Conservation (phyloP, 2,888 invertebrate species). For the Drepanosiphum platanoidis region DNA sequence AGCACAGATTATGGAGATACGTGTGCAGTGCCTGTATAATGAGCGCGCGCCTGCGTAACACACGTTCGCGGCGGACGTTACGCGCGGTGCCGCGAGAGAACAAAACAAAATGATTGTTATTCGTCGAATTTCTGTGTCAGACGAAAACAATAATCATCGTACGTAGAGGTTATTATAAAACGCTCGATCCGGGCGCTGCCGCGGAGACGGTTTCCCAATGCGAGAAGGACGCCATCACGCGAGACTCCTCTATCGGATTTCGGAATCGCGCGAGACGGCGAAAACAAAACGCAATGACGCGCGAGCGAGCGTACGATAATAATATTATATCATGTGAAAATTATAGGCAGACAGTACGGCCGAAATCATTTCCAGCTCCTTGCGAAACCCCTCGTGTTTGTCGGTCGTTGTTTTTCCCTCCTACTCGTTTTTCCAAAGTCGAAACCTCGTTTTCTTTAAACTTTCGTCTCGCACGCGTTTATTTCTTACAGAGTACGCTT, state of each 20-base stretch:
- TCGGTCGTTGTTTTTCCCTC: background rate
- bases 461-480: background rate
- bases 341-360: background rate
- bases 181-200: too few species aligned
- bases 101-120: slow-evolving; percentile 11
- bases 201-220: slow-evolving; percentile 3
- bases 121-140: slow-evolving; percentile 21
- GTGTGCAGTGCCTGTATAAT: too few species aligned
- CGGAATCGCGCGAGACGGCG: slow-evolving; percentile 3
- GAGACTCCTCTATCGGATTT: slow-evolving; percentile 3
- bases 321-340: slow-evolving; percentile 7
- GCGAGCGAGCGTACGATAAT: background rate
- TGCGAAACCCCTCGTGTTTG: background rate
- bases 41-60: background rate
- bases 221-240: slow-evolving; percentile 7
- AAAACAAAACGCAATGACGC: background rate
- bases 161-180: slow-evolving; percentile 9
- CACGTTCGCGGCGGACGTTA: background rate
- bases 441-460: background rate
- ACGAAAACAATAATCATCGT: slow-evolving; percentile 29
- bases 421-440: background rate
- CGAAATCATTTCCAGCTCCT: background rate
- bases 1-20: background rate
- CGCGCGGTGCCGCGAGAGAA: background rate
- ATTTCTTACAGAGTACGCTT: background rate